Evolutionary conservation across 2,797 vertebrate species (phyloP).

Genomic region (Eurystomus glaucurus): DNA sequence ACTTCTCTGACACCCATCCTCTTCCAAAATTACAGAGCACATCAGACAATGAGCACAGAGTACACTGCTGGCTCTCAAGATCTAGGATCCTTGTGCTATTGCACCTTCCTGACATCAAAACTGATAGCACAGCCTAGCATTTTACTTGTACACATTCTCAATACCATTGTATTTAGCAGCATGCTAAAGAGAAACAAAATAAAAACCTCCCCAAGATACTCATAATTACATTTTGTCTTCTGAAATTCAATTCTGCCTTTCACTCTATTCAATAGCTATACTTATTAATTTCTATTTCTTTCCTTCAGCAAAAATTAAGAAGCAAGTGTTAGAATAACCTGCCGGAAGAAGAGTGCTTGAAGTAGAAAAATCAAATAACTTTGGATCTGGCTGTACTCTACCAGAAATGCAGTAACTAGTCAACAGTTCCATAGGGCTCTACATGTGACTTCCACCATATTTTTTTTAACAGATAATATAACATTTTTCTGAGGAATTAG

Average conservation of each 20-base stretch:
- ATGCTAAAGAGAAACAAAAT: neutral
- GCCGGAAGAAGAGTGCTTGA: neutral
- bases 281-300: neutral
- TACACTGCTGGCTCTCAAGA: neutral
- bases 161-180: neutral
- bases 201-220: rapidly evolving
- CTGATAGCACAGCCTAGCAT: rapidly evolving
- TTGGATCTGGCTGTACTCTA: neutral
- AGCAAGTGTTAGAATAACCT: neutral
- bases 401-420: neutral
- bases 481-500: neutral
- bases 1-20: neutral
- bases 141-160: neutral
- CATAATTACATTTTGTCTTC: neutral
- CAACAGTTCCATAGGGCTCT: neutral
- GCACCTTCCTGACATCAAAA: neutral
- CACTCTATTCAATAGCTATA: neutral
- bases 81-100: neutral
- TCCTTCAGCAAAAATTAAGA: neutral
- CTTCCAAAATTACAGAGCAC: neutral
- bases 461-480: neutral
- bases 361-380: neutral
- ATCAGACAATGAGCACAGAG: neutral
- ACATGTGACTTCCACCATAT: neutral
- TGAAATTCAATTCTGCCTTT: neutral